These are phyloP conservation scores for Heliconius cydno DNA, from an alignment of 2,888 invertebrate genomes.

Conservation along the genomic window DNA sequence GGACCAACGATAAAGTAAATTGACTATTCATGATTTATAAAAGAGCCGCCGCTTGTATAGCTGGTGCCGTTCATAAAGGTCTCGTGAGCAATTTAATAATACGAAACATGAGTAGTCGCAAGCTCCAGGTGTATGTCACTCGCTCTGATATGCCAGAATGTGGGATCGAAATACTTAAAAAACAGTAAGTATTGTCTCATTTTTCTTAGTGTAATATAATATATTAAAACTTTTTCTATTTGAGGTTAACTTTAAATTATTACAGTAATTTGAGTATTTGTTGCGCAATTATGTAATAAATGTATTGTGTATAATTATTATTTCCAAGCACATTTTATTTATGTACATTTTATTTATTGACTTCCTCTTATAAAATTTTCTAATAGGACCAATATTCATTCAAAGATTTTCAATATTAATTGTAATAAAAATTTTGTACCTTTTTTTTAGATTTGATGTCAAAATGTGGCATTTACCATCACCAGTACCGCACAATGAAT, in stretches of 20 bases:
- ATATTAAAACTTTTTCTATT: too few relatives aligned
- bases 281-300: neutral
- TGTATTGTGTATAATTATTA: neutral
- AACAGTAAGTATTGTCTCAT: constrained; percentile 80
- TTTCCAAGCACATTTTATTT: neutral
- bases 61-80: constrained; percentile 54
- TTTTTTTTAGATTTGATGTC: constrained; percentile 74
- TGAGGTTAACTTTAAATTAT: too few relatives aligned
- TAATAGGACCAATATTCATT: too few relatives aligned
- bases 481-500: constrained; percentile 87
- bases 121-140: constrained; percentile 85
- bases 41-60: constrained; percentile 51
- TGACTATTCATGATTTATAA: constrained; percentile 66
- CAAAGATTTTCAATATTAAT: too few relatives aligned
- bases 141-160: constrained; percentile 85
- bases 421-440: too few relatives aligned
- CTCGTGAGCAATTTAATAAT: constrained; percentile 49
- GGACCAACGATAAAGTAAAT: constrained; percentile 45
- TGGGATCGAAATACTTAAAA: constrained; percentile 83
- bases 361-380: too few relatives aligned
- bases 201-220: neutral
- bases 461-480: constrained; percentile 84
- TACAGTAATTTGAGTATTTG: neutral
- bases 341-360: too few relatives aligned
- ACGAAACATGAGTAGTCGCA: constrained; percentile 66